These are phyloP conservation scores for Serrognathus titanus DNA, from an alignment of 2,888 invertebrate genomes.

Conservation along the genomic window DNA sequence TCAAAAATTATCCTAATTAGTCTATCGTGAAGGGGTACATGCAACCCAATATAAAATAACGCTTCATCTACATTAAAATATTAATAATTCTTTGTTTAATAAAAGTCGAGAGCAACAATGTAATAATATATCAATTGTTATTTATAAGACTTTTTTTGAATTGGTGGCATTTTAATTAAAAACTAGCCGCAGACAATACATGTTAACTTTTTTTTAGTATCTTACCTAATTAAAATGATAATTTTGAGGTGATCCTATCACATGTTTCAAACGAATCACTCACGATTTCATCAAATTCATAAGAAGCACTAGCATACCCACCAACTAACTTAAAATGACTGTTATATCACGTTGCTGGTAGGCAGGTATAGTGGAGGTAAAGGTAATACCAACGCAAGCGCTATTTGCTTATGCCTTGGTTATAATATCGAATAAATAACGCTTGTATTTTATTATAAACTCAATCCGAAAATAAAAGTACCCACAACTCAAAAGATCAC, in stretches of 20 bases:
- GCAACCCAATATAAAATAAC: too few relatives aligned
- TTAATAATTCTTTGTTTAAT: neutral
- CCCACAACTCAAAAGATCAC: too few relatives aligned
- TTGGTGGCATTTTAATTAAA: neutral
- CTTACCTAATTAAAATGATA: neutral
- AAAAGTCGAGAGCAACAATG: neutral
- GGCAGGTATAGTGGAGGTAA: constrained; percentile 10
- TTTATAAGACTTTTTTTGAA: too few relatives aligned
- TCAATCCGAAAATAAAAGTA: too few relatives aligned
- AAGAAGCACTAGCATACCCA: neutral
- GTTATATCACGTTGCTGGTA: constrained; percentile 2
- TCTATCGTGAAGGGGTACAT: too few relatives aligned
- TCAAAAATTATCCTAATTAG: too few relatives aligned
- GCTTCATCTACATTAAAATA: too few relatives aligned
- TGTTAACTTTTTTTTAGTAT: too few relatives aligned
- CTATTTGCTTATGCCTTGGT: neutral
- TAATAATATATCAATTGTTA: too few relatives aligned
- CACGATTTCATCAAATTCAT: neutral
- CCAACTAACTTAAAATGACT: neutral
- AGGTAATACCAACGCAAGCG: constrained; percentile 11
- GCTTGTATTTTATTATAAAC: too few relatives aligned
- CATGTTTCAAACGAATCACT: constrained; percentile 1
- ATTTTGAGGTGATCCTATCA: neutral
- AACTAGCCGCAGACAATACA: too few relatives aligned
- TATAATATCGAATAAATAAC: too few relatives aligned